Conservation (phyloP, 2,113 vertebrate species). For the Tychaedon coryphoeus region DNA sequence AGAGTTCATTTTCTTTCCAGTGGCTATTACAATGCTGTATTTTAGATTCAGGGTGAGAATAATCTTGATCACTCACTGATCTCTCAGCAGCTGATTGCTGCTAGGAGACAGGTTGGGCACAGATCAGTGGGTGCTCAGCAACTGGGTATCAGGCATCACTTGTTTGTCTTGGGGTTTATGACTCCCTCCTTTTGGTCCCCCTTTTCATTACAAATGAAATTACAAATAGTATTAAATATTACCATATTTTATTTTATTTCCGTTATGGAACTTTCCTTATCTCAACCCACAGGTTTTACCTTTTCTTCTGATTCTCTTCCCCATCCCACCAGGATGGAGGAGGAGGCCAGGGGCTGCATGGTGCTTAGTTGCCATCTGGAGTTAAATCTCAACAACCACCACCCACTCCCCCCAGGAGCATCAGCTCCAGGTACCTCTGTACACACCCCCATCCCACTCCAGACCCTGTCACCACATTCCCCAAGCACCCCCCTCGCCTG, state of each 20-base stretch:
- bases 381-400: not conserved
- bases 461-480: fast-evolving
- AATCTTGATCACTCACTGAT: not conserved
- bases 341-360: not conserved
- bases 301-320: not conserved
- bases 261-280: not conserved
- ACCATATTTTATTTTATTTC: not conserved
- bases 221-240: not conserved
- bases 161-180: not conserved
- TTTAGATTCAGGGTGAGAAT: not conserved
- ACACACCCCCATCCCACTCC: fast-evolving
- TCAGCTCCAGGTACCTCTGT: not conserved
- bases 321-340: no score
- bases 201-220: not conserved
- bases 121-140: not conserved
- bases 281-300: not conserved
- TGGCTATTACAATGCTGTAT: not conserved
- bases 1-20: not conserved
- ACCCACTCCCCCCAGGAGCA: fast-evolving
- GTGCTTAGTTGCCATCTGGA: not conserved
- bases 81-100: not conserved
- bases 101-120: not conserved
- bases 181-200: not conserved
- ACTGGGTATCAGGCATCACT: not conserved
- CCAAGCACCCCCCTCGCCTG: fast-evolving